A percentile compares a stretch with the other conserved stretches of the same genome.
These are phyloP conservation scores for Lacerta viridis DNA, from an alignment of 2,797 vertebrate species.

Conservation along the genomic window DNA sequence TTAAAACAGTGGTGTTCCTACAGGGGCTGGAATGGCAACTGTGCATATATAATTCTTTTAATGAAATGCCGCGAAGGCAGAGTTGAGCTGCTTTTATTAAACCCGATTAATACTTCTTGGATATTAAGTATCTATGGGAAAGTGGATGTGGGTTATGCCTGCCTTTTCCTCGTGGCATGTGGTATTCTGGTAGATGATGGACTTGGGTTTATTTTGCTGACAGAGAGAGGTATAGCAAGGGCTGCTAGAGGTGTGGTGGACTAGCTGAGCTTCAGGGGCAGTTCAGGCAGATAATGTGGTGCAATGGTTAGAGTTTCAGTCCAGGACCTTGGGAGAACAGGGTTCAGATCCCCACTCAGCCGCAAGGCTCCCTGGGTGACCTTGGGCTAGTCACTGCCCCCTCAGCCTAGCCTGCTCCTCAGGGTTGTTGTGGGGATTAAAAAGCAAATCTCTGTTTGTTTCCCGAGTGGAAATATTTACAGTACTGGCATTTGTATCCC, in stretches of 20 bases:
- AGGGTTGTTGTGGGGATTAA: no score
- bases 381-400: no score
- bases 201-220: neutral
- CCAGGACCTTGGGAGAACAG: no score
- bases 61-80: constrained; percentile 56
- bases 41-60: constrained; percentile 47
- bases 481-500: neutral
- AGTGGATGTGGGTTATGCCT: neutral
- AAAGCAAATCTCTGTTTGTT: neutral
- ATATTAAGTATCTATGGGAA: neutral
- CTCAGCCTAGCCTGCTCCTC: no score
- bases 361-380: no score
- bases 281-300: neutral
- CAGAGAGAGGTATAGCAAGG: neutral
- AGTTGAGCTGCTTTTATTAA: neutral
- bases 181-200: neutral
- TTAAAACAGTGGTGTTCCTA: constrained; percentile 46
- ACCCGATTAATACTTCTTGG: neutral
- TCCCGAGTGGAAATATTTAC: neutral
- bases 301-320: no score
- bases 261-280: neutral
- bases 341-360: no score
- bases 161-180: neutral
- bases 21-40: constrained; percentile 38
- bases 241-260: neutral